phyloP scores from a whole-genome alignment of 2,797 vertebrate species.

The Amblyopsis hoosieri region DNA sequence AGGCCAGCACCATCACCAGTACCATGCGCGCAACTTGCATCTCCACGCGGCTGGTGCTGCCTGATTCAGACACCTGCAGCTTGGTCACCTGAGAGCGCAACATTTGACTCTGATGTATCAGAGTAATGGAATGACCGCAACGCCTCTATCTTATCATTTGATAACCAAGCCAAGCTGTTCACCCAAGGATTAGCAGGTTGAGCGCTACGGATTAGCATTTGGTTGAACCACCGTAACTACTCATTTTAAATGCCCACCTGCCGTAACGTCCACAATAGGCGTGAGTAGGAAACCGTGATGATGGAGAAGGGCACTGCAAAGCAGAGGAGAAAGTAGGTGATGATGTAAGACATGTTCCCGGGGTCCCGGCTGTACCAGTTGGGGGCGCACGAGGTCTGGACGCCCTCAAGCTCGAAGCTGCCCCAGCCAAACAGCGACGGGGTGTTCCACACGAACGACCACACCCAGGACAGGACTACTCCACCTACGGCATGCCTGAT shows the following conservation, averaged over 20 bases:
- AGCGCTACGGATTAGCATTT: neutral
- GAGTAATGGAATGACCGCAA: no score
- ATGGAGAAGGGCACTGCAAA: conserved; percentile 76
- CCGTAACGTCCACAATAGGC: conserved; percentile 73
- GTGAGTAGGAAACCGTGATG: conserved; percentile 70
- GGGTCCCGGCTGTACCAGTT: conserved; percentile 75
- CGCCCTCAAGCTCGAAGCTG: conserved; percentile 73
- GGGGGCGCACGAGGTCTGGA: conserved; percentile 76
- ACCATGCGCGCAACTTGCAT: conserved; percentile 85
- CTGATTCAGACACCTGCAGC: conserved; percentile 61
- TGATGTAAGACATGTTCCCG: conserved; percentile 77
- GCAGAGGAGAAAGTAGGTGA: conserved; percentile 76
- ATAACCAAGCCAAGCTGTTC: no score
- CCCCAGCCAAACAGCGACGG: conserved; percentile 82
- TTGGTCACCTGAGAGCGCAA: conserved; percentile 64
- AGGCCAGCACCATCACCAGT: conserved; percentile 85
- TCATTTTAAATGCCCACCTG: conserved; percentile 57
- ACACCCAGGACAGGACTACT: conserved; percentile 76
- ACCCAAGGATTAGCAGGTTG: no score
- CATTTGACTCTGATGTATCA: no score
- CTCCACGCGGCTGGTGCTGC: conserved; percentile 75
- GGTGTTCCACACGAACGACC: conserved; percentile 83
- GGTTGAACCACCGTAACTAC: neutral
- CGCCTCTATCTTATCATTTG: no score
- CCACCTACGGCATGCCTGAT: conserved; percentile 73